Evolutionary conservation across 1,140 invertebrate species (phyloP).

Genomic region (Augochlora pura): DNA sequence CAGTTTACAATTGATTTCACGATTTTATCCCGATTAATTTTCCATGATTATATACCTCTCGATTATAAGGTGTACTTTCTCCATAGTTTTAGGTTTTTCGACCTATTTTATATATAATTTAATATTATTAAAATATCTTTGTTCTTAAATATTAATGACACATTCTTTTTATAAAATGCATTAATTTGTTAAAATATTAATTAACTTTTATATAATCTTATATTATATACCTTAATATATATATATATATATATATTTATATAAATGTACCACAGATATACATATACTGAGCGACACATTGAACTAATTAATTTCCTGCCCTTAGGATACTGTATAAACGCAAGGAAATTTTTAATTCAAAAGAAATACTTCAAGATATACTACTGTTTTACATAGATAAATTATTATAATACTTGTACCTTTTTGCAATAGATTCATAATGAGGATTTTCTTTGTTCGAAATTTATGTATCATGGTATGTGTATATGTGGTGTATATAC

Average conservation of each 20-base stretch:
- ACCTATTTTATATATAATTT: conserved; percentile 16
- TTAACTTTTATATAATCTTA: conserved; percentile 14
- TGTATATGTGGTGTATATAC: conserved; percentile 20
- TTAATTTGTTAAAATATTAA: conserved; percentile 39
- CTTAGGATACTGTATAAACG: background rate
- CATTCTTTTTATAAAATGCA: conserved; percentile 17
- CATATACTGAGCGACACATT: background rate
- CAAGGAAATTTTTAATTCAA: background rate
- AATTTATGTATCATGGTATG: background rate
- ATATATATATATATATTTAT: conserved; percentile 5
- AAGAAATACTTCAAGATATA: background rate
- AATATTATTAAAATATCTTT: conserved; percentile 51
- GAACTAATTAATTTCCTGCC: background rate
- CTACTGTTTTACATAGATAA: too few relatives aligned
- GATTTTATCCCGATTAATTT: too few relatives aligned
- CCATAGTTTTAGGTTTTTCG: conserved; percentile 2
- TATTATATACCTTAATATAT: conserved; percentile 13
- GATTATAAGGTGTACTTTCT: conserved; percentile 23
- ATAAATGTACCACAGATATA: background rate
- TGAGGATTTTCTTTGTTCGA: background rate
- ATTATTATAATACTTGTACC: background rate
- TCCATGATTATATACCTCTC: background rate
- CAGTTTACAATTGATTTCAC: background rate
- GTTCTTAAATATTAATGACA: conserved; percentile 8
- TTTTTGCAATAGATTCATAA: background rate